Evolutionary conservation across 1,140 invertebrate genomes (phyloP).

Genomic region (Tachypleus tridentatus): DNA sequence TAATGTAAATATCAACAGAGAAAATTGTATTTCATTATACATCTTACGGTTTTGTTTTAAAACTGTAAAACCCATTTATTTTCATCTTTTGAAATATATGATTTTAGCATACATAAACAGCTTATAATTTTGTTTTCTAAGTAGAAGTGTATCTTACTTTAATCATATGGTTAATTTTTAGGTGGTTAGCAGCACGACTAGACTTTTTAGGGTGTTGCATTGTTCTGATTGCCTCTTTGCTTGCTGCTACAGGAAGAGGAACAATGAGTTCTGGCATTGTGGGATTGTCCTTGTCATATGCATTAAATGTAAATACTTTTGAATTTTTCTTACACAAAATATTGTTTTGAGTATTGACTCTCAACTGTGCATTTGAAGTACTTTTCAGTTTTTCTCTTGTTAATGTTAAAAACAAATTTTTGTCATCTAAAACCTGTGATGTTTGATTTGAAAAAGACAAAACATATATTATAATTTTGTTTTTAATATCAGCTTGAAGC

Average conservation of each 20-base stretch:
- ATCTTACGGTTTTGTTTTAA: neutral
- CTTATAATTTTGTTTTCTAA: neutral
- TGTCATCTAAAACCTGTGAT: too few relatives aligned
- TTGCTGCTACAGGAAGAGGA: slow-evolving; percentile 26
- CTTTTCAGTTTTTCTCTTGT: too few relatives aligned
- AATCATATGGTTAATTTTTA: neutral
- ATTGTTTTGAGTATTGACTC: too few relatives aligned
- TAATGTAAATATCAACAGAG: neutral
- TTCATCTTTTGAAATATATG: neutral
- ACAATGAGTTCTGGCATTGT: slow-evolving; percentile 20
- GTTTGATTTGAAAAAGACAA: too few relatives aligned
- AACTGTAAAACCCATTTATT: neutral
- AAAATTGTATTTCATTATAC: neutral
- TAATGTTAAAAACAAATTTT: too few relatives aligned
- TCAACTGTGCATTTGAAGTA: too few relatives aligned
- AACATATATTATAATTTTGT: too few relatives aligned
- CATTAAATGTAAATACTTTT: slow-evolving; percentile 12
- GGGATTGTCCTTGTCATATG: slow-evolving; percentile 28
- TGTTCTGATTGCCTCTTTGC: slow-evolving; percentile 25
- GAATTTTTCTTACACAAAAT: neutral
- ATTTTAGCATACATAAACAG: too few relatives aligned
- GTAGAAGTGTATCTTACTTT: neutral
- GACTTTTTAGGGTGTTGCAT: slow-evolving; percentile 24
- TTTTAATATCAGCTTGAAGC: too few relatives aligned
- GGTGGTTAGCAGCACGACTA: slow-evolving; percentile 10